Conservation (phyloP, 2,888 invertebrate genomes). For the Norana najaformis region DNA sequence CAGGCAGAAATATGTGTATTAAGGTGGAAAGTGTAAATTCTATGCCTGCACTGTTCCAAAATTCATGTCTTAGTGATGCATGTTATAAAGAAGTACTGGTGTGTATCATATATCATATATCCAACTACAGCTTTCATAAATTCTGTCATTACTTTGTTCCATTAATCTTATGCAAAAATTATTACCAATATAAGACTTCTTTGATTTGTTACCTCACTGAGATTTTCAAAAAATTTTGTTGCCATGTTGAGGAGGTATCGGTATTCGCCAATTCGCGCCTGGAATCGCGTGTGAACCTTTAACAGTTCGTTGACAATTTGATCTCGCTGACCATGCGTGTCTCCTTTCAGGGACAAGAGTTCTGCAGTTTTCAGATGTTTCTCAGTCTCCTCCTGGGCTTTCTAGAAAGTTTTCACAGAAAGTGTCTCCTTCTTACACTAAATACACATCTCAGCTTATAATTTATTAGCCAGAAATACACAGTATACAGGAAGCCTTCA, state of each 20-base stretch:
- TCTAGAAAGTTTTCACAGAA: constrained; percentile 48
- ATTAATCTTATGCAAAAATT: neutral
- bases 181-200: neutral
- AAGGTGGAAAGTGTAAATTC: too few species aligned
- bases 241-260: constrained; percentile 74
- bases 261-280: constrained; percentile 74
- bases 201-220: constrained; percentile 66
- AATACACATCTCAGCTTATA: neutral
- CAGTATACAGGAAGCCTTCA: neutral
- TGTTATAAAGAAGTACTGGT: too few species aligned
- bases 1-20: too few species aligned
- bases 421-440: neutral
- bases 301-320: constrained; percentile 71
- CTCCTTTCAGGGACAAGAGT: constrained; percentile 70
- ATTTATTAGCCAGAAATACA: neutral
- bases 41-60: too few species aligned
- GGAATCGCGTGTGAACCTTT: constrained; percentile 71
- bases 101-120: too few species aligned
- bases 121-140: too few species aligned
- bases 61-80: too few species aligned
- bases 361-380: constrained; percentile 70
- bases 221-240: constrained; percentile 73
- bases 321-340: constrained; percentile 66
- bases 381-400: constrained; percentile 69
- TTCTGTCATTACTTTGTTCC: neutral